Evolutionary conservation across 2,113 vertebrate species (phyloP).

Genomic region (Condylura cristata): DNA sequence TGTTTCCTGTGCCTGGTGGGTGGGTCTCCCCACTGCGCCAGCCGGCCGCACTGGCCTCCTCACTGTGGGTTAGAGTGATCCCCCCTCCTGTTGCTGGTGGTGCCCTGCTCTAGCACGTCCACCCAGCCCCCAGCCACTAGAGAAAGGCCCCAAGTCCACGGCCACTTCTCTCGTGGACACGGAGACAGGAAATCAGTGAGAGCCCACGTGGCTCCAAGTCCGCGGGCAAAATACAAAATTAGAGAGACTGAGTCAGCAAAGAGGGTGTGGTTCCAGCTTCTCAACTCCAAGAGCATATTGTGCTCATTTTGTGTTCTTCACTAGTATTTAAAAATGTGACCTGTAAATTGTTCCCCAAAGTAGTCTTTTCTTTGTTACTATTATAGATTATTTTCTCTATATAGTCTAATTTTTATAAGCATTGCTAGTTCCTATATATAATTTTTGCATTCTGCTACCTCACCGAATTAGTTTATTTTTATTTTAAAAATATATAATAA

Average conservation of each 20-base stretch:
- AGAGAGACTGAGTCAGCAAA: too few species aligned
- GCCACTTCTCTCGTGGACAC: too few species aligned
- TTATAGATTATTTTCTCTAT: neutral
- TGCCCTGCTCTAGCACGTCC: too few species aligned
- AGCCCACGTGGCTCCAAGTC: too few species aligned
- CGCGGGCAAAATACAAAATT: too few species aligned
- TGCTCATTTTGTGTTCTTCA: neutral
- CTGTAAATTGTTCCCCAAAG: neutral
- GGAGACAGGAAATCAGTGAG: too few species aligned
- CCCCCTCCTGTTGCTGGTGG: neutral
- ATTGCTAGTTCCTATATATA: neutral
- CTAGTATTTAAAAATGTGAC: neutral
- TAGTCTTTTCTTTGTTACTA: neutral
- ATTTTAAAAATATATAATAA: too few species aligned
- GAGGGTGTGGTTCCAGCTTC: neutral
- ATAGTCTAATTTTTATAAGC: neutral
- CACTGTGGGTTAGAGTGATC: neutral
- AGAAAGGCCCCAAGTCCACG: too few species aligned
- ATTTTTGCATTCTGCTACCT: neutral
- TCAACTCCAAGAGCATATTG: neutral
- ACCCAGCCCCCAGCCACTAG: too few species aligned
- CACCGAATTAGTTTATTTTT: neutral
- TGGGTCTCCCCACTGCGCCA: neutral
- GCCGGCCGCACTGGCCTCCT: accelerated
- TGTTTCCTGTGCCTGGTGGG: too few species aligned